Base-by-base conservation (phyloP, 23 tunicate genomes). In the Trididemnum clinides region DNA sequence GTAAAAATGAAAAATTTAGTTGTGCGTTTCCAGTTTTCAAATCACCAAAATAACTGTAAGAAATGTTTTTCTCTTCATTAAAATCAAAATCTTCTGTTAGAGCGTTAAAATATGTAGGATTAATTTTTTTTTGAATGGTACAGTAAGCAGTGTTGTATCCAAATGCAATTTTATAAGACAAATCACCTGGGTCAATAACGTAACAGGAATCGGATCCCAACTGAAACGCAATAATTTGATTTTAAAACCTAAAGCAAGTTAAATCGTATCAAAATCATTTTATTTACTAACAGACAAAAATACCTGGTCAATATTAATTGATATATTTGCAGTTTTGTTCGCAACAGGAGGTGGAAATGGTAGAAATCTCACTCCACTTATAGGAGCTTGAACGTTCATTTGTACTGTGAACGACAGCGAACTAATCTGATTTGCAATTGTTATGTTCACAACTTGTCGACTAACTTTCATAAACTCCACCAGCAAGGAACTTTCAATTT, bases 341-440 rank as follows among this genome's bases (percentile, higher is more conserved):
- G 86, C 97, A 1, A 83, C 72, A 5, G 97, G 91, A 0, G 97
- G 91, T 58, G 89, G 85, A 33, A 77, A 33, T 1, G 54, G 28
- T 30, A 21, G 5, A 87, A 92, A 82, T 6, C 51, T 23, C 3
- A 79, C 37, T 37, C 51, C 81, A 37, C 33, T 23, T 34, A 92
- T 77, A 39, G 37, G 80, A 0, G 74, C 87, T 35, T 50, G 33
- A 36, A 71, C 54, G n/a, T 76, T 28, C 20, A 82, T 51, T 20
- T 57, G 32, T 6, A 54, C 31, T 19, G 22, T 35, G 30, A 25
- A 15, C 6, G 27, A 23, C 20, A 31, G 21, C 0, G 73, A 69
- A 33, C 89, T 78, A 36, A 90, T 54, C 20, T 73, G 71, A 34
- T 86, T 86, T 19, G 77, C 1, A 26, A 29, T 33, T 29, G 72